Percentiles rank a stretch among this genome's conserved stretches.
phyloP scores from a whole-genome alignment of 2,888 invertebrate genomes.

The Meganola albula region DNA sequence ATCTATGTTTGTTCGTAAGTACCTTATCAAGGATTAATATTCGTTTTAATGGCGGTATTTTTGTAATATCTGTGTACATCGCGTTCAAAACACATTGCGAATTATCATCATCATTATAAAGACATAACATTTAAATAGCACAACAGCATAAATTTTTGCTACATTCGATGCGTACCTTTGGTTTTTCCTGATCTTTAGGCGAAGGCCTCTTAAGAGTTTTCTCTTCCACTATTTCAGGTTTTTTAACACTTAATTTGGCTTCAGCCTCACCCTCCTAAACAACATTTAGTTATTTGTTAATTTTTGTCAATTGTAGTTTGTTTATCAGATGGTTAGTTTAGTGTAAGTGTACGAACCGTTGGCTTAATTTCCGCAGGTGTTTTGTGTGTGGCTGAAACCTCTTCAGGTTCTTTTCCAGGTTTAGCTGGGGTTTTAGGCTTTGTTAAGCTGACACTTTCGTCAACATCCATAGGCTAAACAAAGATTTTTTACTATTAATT shows the following conservation, averaged over 20 bases:
- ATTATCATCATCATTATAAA: too few species aligned
- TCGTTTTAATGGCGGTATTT: conserved; percentile 41
- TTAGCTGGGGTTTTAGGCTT: conserved; percentile 60
- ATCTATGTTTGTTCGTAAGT: conserved; percentile 30
- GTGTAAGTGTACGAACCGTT: conserved; percentile 55
- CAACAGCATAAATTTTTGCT: neutral
- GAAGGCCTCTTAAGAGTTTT: conserved; percentile 65
- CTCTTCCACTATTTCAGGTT: conserved; percentile 67
- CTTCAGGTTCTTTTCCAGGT: conserved; percentile 63
- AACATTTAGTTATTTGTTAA: conserved; percentile 20
- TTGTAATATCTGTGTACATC: conserved; percentile 37
- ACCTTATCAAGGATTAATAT: conserved; percentile 57
- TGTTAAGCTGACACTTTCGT: conserved; percentile 63
- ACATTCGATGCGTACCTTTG: conserved; percentile 45
- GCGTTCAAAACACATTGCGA: conserved; percentile 46
- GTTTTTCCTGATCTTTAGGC: conserved; percentile 47
- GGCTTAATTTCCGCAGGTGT: conserved; percentile 66
- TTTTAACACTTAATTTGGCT: conserved; percentile 68
- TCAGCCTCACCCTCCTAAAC: conserved; percentile 63
- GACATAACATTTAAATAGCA: too few species aligned
- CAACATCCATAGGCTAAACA: conserved; percentile 66
- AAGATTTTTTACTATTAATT: too few species aligned
- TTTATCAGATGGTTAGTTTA: neutral
- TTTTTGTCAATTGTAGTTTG: conserved; percentile 1
- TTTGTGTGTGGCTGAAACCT: conserved; percentile 69